Conservation (phyloP, 2,888 invertebrate genomes). For the Scelioninae gen. 1 region DNA sequence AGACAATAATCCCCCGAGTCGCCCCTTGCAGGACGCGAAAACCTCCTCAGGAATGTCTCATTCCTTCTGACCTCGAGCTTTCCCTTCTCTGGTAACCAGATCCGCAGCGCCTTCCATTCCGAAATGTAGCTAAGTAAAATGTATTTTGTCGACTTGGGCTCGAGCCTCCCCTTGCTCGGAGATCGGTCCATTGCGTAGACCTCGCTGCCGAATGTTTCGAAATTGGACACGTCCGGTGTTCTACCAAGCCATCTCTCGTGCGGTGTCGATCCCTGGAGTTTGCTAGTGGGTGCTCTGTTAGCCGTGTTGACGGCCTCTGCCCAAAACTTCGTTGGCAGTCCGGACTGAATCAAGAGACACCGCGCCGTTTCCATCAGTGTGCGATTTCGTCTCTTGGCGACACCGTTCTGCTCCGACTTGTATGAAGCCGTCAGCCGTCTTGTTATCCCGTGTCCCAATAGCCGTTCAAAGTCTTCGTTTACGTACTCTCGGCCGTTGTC, state of each 20-base stretch:
- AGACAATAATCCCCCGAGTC: no score
- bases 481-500: constrained; percentile 7
- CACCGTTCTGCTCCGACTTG: background rate
- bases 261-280: background rate
- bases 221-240: background rate
- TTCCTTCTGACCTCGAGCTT: constrained; percentile 45
- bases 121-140: constrained; percentile 60
- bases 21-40: no score
- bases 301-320: constrained; percentile 74
- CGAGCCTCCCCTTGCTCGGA: constrained; percentile 57
- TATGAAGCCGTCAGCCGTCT: background rate
- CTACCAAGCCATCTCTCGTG: background rate
- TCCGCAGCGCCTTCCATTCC: constrained; percentile 58
- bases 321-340: constrained; percentile 73
- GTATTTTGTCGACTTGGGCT: constrained; percentile 54
- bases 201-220: background rate
- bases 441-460: constrained; percentile 68
- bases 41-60: background rate
- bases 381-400: background rate
- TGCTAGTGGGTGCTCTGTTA: background rate
- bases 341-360: constrained; percentile 70
- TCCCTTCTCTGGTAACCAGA: constrained; percentile 60
- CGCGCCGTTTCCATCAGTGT: background rate
- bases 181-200: background rate
- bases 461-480: constrained; percentile 70